Evolutionary conservation across 2,113 vertebrate species (phyloP), one percentile per base, ranked within the genome.

Genomic region (Sinocyclocheilus anophthalmus): DNA sequence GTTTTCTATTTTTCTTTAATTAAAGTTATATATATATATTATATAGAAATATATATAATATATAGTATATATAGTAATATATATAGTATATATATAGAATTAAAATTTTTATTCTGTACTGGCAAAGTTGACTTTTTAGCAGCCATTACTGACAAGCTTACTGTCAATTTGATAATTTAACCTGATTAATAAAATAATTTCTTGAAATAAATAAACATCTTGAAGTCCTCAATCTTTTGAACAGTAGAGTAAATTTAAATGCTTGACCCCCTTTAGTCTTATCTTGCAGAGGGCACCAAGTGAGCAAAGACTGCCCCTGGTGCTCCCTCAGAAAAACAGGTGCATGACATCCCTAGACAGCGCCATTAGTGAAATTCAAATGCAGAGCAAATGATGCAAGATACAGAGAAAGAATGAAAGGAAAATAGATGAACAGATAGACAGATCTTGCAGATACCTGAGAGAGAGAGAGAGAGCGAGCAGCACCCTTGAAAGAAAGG

Each of bases 401-500:
- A 78, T 16, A 30, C 18, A 61, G 39, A 45, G 48, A 57, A 78
- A 80, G 24, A 59, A 57, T 33, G 50, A 50, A 76, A 63, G 55
- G 6, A 67, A 73, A 75, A 53, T 14, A 70, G 61, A 59, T 37
- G 48, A 61, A n/a, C 26, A 67, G 20, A 69, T 11, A 80, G 72
- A 78, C 12, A 50, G 53, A 84, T 42, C 57, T 42, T 77, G 61
- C 55, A 81, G 53, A 76, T 26, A 53, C n/a, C 76, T 24, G 75
- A 45, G 79, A 45, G 85, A 65, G 79, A 82, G 67, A 75, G 77
- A 81, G 65, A 42, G 75, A 30, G 79, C 13, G 85, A 65, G 26
- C 37, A 30, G 18, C 39, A 86, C 73, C 37, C 78, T 50, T 82
- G 55, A 8, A 85, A 85, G 16, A 81, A 65, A 81, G 87, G 78